Percentiles rank a stretch among this genome's conserved stretches.
These are phyloP conservation scores for Ophiothrix spiculata DNA, from an alignment of 35 echinoderm and acorn worm genomes.

Conservation along the genomic window DNA sequence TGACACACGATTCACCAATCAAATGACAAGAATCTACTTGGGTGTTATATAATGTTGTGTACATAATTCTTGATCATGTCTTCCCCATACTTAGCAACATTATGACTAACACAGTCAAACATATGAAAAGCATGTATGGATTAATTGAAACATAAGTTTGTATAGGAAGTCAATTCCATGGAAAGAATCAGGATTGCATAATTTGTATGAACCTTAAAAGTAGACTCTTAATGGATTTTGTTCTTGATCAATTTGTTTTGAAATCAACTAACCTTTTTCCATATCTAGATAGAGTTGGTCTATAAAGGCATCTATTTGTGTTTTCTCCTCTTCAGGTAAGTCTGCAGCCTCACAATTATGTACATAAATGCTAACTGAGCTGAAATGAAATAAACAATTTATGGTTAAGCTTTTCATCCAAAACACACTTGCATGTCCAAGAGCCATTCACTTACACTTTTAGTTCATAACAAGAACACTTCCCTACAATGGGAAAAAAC, in stretches of 20 bases:
- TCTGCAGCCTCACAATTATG: slow-evolving; percentile 67
- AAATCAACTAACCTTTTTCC: slow-evolving; percentile 52
- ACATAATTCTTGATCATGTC: too few relatives aligned
- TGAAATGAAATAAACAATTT: too few relatives aligned
- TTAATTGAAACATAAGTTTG: background rate
- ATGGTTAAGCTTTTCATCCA: too few relatives aligned
- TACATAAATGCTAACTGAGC: slow-evolving; percentile 80
- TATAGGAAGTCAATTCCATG: background rate
- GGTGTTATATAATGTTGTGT: too few relatives aligned
- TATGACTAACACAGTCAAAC: background rate
- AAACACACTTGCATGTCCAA: too few relatives aligned
- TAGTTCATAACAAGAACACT: too few relatives aligned
- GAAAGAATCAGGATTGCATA: background rate
- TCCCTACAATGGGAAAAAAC: too few relatives aligned
- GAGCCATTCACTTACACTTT: too few relatives aligned
- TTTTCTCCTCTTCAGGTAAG: slow-evolving; percentile 42
- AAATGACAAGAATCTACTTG: too few relatives aligned
- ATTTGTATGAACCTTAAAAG: background rate
- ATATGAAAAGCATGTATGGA: background rate
- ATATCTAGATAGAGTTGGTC: slow-evolving; percentile 77
- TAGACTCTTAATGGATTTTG: background rate
- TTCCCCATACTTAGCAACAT: background rate
- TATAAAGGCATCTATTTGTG: slow-evolving; percentile 55
- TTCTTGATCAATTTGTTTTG: too few relatives aligned
- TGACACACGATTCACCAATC: too few relatives aligned